phyloP scores from a whole-genome alignment of 2,113 vertebrate species.

The Fregata magnificens region DNA sequence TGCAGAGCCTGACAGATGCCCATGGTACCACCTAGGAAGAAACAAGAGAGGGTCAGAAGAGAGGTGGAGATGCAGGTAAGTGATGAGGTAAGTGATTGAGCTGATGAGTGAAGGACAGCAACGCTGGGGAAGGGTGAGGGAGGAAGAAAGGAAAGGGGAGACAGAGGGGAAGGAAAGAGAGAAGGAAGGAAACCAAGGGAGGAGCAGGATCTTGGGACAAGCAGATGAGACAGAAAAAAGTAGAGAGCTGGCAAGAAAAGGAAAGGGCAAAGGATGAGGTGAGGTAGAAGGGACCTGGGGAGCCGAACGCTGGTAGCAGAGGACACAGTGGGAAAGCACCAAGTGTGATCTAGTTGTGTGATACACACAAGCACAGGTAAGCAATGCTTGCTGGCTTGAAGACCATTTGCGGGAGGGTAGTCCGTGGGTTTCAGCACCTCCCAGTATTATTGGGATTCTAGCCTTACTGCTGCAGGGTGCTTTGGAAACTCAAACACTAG shows the following conservation, averaged over 20 bases:
- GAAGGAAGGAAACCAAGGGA: background rate
- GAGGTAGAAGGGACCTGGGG: background rate
- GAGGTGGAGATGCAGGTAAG: background rate
- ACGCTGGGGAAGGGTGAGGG: background rate
- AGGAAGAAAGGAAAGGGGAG: background rate
- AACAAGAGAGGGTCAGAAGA: background rate
- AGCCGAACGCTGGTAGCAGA: background rate
- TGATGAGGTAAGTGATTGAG: background rate
- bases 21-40: constrained; percentile 88
- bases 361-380: background rate
- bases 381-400: background rate
- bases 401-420: background rate
- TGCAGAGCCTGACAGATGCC: constrained; percentile 88
- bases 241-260: background rate
- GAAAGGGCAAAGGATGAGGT: background rate
- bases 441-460: background rate
- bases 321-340: background rate
- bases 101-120: background rate
- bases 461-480: background rate
- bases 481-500: background rate
- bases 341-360: background rate
- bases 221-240: background rate
- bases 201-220: background rate
- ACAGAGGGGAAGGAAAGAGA: background rate
- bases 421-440: background rate